Percentiles rank a stretch among this genome's conserved stretches.
Evolutionary conservation across 2,113 vertebrate species (phyloP).

Genomic region (Python bivittatus): DNA sequence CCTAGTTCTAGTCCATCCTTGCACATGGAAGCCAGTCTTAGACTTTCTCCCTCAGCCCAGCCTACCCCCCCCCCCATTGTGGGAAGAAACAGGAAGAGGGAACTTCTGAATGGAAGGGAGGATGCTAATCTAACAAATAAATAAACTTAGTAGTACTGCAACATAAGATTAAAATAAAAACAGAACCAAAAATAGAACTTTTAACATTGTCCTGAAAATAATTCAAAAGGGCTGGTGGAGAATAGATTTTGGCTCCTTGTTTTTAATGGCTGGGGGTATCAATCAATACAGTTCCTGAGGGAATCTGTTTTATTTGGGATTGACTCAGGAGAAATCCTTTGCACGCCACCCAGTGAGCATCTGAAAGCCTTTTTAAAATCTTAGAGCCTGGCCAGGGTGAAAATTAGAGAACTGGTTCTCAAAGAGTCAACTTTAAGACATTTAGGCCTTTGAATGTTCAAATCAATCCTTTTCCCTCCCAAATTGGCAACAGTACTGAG

Average conservation of each 20-base stretch:
- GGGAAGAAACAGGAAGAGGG: background rate
- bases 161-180: background rate
- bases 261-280: background rate
- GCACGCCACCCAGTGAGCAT: background rate
- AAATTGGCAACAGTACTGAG: background rate
- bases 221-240: background rate
- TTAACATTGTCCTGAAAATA: background rate
- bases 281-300: background rate
- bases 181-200: background rate
- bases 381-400: background rate
- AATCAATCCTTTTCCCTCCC: background rate
- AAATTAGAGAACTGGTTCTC: background rate
- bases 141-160: background rate
- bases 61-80: no score
- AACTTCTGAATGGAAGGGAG: background rate
- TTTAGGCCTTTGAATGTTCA: background rate
- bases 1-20: no score
- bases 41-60: no score
- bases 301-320: background rate
- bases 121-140: background rate
- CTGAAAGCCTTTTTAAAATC: background rate
- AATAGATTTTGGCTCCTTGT: background rate
- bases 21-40: no score
- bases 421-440: background rate
- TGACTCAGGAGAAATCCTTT: background rate